phyloP scores from a whole-genome alignment of 2,113 vertebrate species.

The Prochilodus magdalenae region DNA sequence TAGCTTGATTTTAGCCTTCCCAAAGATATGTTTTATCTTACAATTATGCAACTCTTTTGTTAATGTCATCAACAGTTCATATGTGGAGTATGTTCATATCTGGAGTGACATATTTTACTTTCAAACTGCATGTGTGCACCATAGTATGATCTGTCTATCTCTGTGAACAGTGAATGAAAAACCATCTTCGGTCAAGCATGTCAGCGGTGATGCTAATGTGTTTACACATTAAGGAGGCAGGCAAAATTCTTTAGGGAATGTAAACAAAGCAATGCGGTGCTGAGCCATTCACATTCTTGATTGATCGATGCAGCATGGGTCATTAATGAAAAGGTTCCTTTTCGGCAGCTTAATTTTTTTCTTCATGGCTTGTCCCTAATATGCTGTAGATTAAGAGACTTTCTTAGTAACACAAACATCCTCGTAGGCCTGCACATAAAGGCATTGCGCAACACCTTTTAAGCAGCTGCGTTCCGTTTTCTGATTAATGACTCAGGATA shows the following conservation, averaged over 20 bases:
- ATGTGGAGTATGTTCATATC: not conserved
- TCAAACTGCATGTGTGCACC: not conserved
- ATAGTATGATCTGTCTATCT: not conserved
- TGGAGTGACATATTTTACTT: not conserved
- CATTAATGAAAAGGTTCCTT: not conserved
- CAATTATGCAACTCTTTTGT: slow-evolving; percentile 9
- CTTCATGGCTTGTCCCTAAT: not conserved
- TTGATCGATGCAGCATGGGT: not conserved
- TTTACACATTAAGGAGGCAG: not conserved
- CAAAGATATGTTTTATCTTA: too few species aligned
- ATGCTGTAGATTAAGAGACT: slow-evolving; percentile 17
- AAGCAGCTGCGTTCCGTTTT: slow-evolving; percentile 27
- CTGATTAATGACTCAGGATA: slow-evolving; percentile 44
- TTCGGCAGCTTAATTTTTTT: not conserved
- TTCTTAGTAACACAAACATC: slow-evolving; percentile 2
- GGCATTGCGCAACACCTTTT: not conserved
- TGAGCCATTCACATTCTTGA: not conserved
- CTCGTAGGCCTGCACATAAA: not conserved
- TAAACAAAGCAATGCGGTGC: not conserved
- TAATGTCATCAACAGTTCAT: not conserved
- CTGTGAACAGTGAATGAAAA: not conserved
- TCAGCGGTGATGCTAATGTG: not conserved
- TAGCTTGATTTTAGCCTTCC: not conserved
- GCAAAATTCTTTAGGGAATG: not conserved
- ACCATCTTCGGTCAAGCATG: not conserved